Conservation (phyloP, 2,888 invertebrate genomes). For the Drosophila nigricruria region DNA sequence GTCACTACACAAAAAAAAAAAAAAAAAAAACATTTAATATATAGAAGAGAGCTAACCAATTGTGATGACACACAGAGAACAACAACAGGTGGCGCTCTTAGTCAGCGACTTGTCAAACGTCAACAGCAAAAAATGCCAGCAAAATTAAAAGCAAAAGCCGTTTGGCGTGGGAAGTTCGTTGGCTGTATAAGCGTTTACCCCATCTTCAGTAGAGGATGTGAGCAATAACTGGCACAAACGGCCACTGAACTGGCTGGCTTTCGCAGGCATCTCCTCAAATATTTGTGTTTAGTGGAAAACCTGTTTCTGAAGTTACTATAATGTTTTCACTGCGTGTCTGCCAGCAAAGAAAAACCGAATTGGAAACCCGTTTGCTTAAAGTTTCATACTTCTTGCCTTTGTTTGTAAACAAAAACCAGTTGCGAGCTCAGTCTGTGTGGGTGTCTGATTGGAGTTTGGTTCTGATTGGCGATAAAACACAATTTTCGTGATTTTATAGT, state of each 20-base stretch:
- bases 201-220: slow-evolving; percentile 28
- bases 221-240: slow-evolving; percentile 47
- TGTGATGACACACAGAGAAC: slow-evolving; percentile 54
- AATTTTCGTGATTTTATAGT: background rate
- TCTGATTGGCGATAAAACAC: background rate
- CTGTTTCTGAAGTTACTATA: slow-evolving; percentile 45
- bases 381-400: slow-evolving; percentile 65
- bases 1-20: slow-evolving; percentile 6
- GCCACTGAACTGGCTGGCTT: slow-evolving; percentile 18
- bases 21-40: slow-evolving; percentile 10
- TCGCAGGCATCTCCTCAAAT: background rate
- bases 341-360: slow-evolving; percentile 34
- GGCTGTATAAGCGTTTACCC: slow-evolving; percentile 5
- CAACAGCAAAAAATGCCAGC: slow-evolving; percentile 4
- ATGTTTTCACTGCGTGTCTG: slow-evolving; percentile 37
- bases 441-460: slow-evolving; percentile 15
- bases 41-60: slow-evolving; percentile 13
- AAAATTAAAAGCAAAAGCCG: slow-evolving; percentile 13
- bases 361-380: slow-evolving; percentile 41
- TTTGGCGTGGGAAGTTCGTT: slow-evolving; percentile 41
- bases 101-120: slow-evolving; percentile 42
- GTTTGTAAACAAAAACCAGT: slow-evolving; percentile 79
- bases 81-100: slow-evolving; percentile 71
- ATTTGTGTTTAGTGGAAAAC: slow-evolving; percentile 36
- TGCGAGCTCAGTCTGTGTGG: slow-evolving; percentile 43